Evolutionary conservation across 2,888 invertebrate species (phyloP), one percentile per base, ranked within the genome.

Genomic region (Tinea pellionella): DNA sequence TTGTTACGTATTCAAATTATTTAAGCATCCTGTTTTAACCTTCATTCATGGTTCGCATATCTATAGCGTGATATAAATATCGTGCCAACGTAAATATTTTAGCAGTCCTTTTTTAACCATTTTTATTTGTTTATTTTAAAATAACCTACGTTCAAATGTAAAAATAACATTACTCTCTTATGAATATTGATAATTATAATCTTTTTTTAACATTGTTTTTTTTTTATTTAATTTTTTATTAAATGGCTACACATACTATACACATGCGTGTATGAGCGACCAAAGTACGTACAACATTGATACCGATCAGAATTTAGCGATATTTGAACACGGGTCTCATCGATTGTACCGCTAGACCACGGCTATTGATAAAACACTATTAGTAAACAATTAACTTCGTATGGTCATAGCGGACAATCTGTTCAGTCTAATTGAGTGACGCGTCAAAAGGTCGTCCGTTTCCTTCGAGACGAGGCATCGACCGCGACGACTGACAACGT

Each of bases 1-100:
- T 85, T 85, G 83, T 84, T 86, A 84, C 78, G 82, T 83, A 85
- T 86, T 86, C 82, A 86, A 86, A 86, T 85, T 81, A 84, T 86
- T 81, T 79, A 71, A 74, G 73, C 73, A 74, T 80, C 76, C 79
- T 80, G 80, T 83, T 83, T 82, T 81, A 57, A 57, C 57, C 16
- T 57, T 32, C 57, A 57, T 57, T 57, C 57, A 57, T 57, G n/a
- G 32, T 32, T 32, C 9, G 57, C 57, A 32, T 57, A n/a, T 32
- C 57, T 57, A 32, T 11, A 29, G 57, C 15, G n/a, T 24, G 32
- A 32, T 57, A 32, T 55, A 29, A 55, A 55, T 55, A 55, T 1
- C 47, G 47, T 47, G 2, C 47, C 16, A 37, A 47, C 12, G 4
- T 18, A 19, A 53, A 24, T 53, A 53, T 53, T 53, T 53, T 19